Conservation (phyloP, 2,888 invertebrate genomes). For the Stenurella melanura region DNA sequence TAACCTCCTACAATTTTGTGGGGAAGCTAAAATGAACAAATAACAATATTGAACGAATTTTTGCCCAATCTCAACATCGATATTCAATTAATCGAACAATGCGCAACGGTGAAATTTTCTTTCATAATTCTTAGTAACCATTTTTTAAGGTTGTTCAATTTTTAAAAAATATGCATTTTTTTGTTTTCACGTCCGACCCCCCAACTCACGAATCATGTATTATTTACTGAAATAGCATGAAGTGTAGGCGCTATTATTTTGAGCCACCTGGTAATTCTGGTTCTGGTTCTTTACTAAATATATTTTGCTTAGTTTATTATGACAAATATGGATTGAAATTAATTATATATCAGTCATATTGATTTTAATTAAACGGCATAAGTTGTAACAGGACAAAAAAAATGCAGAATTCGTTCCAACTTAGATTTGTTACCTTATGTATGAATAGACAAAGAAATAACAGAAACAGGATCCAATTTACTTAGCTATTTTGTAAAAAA, state of each 20-base stretch:
- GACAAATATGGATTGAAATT: not conserved
- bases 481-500: not conserved
- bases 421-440: conserved; percentile 7
- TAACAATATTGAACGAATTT: too few relatives aligned
- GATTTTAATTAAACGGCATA: not conserved
- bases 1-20: too few relatives aligned
- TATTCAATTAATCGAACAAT: too few relatives aligned
- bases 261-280: not conserved
- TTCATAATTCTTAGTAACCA: too few relatives aligned
- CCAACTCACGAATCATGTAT: too few relatives aligned
- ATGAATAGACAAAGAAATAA: not conserved
- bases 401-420: not conserved
- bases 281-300: not conserved
- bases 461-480: conserved; percentile 1
- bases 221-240: too few relatives aligned
- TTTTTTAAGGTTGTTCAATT: too few relatives aligned
- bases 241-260: not conserved
- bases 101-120: too few relatives aligned
- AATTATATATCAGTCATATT: not conserved
- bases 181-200: too few relatives aligned
- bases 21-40: too few relatives aligned
- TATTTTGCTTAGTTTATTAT: not conserved
- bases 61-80: too few relatives aligned
- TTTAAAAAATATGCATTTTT: too few relatives aligned
- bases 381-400: not conserved